Evolutionary conservation across 2,888 invertebrate genomes (phyloP).

Genomic region (Machimus rusticus): DNA sequence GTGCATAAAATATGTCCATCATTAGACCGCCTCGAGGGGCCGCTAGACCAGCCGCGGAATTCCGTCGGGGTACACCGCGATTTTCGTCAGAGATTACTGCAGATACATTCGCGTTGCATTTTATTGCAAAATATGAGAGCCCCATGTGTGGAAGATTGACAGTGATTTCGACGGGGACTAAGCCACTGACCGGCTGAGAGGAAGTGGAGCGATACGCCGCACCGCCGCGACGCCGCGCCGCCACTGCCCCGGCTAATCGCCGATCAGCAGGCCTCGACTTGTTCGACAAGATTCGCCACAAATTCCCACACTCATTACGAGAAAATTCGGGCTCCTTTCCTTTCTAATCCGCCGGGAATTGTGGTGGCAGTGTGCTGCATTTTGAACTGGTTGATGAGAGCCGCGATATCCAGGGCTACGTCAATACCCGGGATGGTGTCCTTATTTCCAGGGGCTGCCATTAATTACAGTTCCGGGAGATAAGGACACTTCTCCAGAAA

Average conservation of each 20-base stretch:
- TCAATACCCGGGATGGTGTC: neutral
- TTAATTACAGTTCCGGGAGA: neutral
- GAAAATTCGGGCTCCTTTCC: constrained; percentile 1
- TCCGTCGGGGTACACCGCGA: neutral
- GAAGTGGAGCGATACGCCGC: neutral
- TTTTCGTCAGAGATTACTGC: constrained; percentile 16
- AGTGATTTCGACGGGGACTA: constrained; percentile 17
- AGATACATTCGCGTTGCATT: neutral
- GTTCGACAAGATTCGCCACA: neutral
- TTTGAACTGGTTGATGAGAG: neutral
- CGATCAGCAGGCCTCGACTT: neutral
- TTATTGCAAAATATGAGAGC: constrained; percentile 30
- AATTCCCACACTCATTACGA: constrained; percentile 22
- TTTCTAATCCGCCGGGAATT: neutral
- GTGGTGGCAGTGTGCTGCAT: neutral
- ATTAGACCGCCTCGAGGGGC: neutral
- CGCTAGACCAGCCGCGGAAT: neutral
- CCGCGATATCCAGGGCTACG: neutral
- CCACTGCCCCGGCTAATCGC: neutral
- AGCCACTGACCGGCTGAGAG: neutral
- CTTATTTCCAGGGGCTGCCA: neutral
- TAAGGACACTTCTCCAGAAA: neutral
- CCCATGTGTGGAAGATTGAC: constrained; percentile 31
- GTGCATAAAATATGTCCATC: constrained; percentile 36
- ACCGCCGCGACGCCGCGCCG: too few species aligned